Base-by-base conservation (phyloP, 2,113 vertebrate species). In the Emberiza fucata region DNA sequence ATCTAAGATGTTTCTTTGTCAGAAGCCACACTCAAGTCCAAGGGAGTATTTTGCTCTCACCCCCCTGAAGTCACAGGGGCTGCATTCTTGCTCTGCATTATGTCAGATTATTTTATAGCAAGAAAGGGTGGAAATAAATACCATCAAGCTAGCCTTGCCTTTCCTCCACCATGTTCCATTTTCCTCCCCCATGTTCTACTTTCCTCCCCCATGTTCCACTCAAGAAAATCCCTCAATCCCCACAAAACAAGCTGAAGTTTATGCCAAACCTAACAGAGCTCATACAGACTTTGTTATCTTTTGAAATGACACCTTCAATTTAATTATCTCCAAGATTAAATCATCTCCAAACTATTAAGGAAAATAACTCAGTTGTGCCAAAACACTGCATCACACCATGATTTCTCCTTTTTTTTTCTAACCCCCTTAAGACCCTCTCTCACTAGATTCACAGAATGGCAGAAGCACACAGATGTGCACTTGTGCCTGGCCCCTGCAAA, bases 281-380 rank as follows among this genome's bases (percentile, higher is more conserved):
- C 78, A 63, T 64, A 48, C 63, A 94, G 75, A 79, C 71, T 0
- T 84, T 92, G 93, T 94, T 96, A 94, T 96, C 95, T 97, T 94
- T 94, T 73, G 47, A 97, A 94, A 95, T 92, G 90, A 97, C 94
- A 97, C 95, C 92, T 97, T 94, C 92, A 94, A 96, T 96, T 97
- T 95, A 94, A 96, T 97, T 95, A 97, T 92, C 90, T 83, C 57
- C 21, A 68, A 89, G 88, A 97, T 97, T 96, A 96, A 97, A 96
- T 97, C 95, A 97, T 92, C 93, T 95, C 91, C 69, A 78, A 94
- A 71, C 92, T 94, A 96, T 94, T 94, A 94, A 94, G 93, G 75
- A 92, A 95, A 94, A 86, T 93, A 94, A 63, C 64, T 59, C 69
- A 20, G 9, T 27, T 8, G 19, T 94, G 96, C 94, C 96, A 96